Evolutionary conservation across 2,113 vertebrate species (phyloP), one percentile per base, ranked within the genome.

Genomic region (Mohoua ochrocephala): DNA sequence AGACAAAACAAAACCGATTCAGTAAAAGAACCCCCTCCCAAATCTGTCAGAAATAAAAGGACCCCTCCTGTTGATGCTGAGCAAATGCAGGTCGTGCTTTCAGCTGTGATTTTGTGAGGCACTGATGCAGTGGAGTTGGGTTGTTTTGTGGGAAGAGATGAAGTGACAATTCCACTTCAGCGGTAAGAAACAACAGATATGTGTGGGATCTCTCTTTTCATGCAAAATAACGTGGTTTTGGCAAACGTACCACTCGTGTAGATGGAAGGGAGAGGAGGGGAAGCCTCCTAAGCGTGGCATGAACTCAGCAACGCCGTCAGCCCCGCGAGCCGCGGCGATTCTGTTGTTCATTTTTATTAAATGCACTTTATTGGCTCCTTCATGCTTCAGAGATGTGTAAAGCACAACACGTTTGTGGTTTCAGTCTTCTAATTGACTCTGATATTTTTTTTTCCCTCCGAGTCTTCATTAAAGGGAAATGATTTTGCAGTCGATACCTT

Each of bases 381-480:
- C 42, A 27, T 78, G 89, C 83, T 92, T 89, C 92, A 37, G 42
- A 93, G 80, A 30, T 15, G 56, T 8, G 49, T 68, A 93, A 79
- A 91, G 49, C 57, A 53, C 35, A 65, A 42, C 31, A 6, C 33
- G 68, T 70, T 88, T 78, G 31, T 42, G 60, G 14, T 80, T 92
- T 41, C 60, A 54, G 37, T 15, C 61, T 70, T 69, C 73, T 95
- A 88, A 92, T 86, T 91, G 93, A 89, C 73, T 87, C 73, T 83
- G 81, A 49, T 87, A 5, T 60, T 87, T 95, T 88, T 95, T 88
- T 63, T 74, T 35, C 77, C 54, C 30, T 37, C 85, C 2, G 2
- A 95, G 82, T 64, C 88, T 95, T 95, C 92, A 93, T 97, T 94
- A 96, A 95, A 94, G 67, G 76, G 65, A 91, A 87, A 93, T 82